These are phyloP conservation scores for Apis florea DNA, from an alignment of 1,140 invertebrate species.

Conservation along the genomic window DNA sequence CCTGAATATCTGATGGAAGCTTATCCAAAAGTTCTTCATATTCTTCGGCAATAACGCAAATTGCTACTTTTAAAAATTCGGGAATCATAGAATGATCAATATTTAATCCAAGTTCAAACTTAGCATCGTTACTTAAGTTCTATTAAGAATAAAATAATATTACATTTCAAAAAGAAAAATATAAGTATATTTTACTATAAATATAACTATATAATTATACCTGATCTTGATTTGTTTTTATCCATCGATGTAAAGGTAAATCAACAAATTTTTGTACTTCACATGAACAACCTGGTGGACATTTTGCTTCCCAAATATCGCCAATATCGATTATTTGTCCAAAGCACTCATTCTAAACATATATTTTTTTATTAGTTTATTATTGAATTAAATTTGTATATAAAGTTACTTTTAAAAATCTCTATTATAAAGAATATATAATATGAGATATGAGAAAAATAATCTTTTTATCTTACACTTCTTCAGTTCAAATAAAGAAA, in stretches of 20 bases:
- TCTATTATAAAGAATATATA: not conserved
- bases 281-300: slow-evolving; percentile 73
- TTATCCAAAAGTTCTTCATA: slow-evolving; percentile 76
- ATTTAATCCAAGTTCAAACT: slow-evolving; percentile 37
- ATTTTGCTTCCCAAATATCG: slow-evolving; percentile 70
- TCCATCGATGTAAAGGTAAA: slow-evolving; percentile 73
- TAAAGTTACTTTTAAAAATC: not conserved
- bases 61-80: slow-evolving; percentile 81
- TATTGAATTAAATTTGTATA: not conserved
- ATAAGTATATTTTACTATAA: slow-evolving; percentile 4
- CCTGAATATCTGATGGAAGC: slow-evolving; percentile 82
- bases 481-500: slow-evolving; percentile 32
- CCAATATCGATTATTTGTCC: slow-evolving; percentile 70
- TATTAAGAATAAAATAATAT: slow-evolving; percentile 22
- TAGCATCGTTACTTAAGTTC: slow-evolving; percentile 29
- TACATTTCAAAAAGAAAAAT: slow-evolving; percentile 8
- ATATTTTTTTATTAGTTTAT: slow-evolving; percentile 24
- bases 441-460: not conserved
- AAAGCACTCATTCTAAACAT: slow-evolving; percentile 59
- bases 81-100: slow-evolving; percentile 55
- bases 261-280: slow-evolving; percentile 70
- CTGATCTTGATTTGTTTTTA: slow-evolving; percentile 44
- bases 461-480: not conserved
- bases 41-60: slow-evolving; percentile 81
- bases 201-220: no score